These are phyloP conservation scores for Oeneis ivallda DNA, from an alignment of 2,888 invertebrate species.

Conservation along the genomic window DNA sequence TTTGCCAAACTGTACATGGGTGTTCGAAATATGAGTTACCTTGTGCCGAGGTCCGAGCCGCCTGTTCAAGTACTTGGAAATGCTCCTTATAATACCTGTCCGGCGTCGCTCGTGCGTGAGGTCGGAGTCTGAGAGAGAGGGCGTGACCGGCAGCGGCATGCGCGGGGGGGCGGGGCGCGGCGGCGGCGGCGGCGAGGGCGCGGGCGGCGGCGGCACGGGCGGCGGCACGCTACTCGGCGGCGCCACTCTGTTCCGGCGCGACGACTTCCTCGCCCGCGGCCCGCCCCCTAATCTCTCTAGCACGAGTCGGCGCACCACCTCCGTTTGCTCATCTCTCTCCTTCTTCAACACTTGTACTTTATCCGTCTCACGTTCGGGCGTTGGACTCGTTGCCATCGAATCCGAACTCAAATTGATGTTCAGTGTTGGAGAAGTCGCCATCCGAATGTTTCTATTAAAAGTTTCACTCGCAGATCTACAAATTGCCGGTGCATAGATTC, in stretches of 20 bases:
- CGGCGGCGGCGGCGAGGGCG: slow-evolving; percentile 58
- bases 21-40: slow-evolving; percentile 56
- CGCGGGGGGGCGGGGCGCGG: slow-evolving; percentile 51
- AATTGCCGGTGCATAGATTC: slow-evolving; percentile 68
- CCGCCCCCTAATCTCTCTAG: slow-evolving; percentile 85
- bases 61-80: slow-evolving; percentile 91
- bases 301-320: slow-evolving; percentile 90
- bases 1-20: too few relatives aligned
- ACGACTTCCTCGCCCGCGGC: slow-evolving; percentile 49
- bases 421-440: slow-evolving; percentile 53
- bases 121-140: slow-evolving; percentile 83
- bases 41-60: slow-evolving; percentile 84
- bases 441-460: slow-evolving; percentile 55
- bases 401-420: slow-evolving; percentile 55
- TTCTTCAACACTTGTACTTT: slow-evolving; percentile 89
- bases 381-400: slow-evolving; percentile 62
- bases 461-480: slow-evolving; percentile 59
- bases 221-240: slow-evolving; percentile 51
- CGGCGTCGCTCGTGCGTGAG: slow-evolving; percentile 83
- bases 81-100: slow-evolving; percentile 91
- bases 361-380: slow-evolving; percentile 73
- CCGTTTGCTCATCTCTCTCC: slow-evolving; percentile 91
- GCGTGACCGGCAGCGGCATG: slow-evolving; percentile 60
- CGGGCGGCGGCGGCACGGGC: slow-evolving; percentile 60
- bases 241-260: slow-evolving; percentile 50